Evolutionary conservation across 1,140 invertebrate genomes (phyloP).

Genomic region (Apis florea): DNA sequence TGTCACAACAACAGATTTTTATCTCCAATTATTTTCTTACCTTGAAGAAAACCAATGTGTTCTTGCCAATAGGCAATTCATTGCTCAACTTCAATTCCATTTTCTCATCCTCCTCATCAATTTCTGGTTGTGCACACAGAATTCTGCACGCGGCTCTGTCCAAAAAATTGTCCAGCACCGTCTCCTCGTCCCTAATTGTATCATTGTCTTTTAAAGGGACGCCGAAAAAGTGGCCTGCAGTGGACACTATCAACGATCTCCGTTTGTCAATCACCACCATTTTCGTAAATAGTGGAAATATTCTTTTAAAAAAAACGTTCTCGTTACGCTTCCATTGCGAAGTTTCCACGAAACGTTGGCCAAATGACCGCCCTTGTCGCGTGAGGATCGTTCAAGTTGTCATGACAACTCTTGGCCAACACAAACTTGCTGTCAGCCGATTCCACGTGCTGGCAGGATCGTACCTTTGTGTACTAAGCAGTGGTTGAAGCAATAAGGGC

Average conservation of each 20-base stretch:
- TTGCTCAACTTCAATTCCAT: slow-evolving; percentile 64
- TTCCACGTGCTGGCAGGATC: slow-evolving; percentile 25
- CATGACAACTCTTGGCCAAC: slow-evolving; percentile 49
- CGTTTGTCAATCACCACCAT: slow-evolving; percentile 74
- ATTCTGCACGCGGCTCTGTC: slow-evolving; percentile 70
- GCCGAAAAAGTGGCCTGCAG: slow-evolving; percentile 74
- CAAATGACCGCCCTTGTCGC: background rate
- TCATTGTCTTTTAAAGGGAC: slow-evolving; percentile 40
- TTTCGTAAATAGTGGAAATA: slow-evolving; percentile 8
- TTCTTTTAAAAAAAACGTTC: background rate
- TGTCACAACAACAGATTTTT: too few species aligned
- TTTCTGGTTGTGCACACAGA: slow-evolving; percentile 66
- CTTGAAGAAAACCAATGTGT: slow-evolving; percentile 78
- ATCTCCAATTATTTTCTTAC: slow-evolving; percentile 48
- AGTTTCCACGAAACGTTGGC: background rate
- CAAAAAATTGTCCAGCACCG: slow-evolving; percentile 72
- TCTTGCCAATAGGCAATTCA: slow-evolving; percentile 65
- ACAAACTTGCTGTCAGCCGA: slow-evolving; percentile 39
- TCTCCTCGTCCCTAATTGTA: slow-evolving; percentile 51
- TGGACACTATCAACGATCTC: slow-evolving; percentile 69
- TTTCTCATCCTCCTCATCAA: slow-evolving; percentile 33
- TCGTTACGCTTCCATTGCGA: background rate
- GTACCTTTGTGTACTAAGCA: background rate
- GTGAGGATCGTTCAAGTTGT: slow-evolving; percentile 45
- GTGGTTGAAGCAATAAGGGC: background rate